Base-by-base conservation (phyloP, 1,140 invertebrate species). In the Scaptomyza pallida region DNA sequence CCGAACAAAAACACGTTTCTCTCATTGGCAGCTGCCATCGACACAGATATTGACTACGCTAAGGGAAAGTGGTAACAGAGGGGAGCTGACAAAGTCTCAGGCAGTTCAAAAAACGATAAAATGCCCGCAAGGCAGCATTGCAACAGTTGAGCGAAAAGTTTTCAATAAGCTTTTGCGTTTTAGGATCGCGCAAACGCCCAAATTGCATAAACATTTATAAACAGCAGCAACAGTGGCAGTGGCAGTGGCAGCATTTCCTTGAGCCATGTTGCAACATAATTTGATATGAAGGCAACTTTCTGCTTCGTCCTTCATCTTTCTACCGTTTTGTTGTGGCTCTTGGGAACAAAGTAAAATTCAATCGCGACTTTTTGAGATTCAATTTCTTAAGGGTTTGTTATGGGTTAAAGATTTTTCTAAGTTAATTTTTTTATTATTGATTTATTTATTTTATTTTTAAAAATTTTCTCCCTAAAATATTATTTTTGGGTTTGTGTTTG, bases 191-290 rank as follows among this genome's bases (percentile, higher is more conserved):
- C 30, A 44, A 75, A 60, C 65, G 72, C 72, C 76, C 59, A 51
- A 85, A 79, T 80, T 83, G 80, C 80, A 83, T 83, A 83, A 85
- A 73, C 76, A 83, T 85, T 79, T 85, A 75, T 62, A 79, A 79
- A 75, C 72, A 26, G 23, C 3, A 26, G 23, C 23, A 79, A 80
- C 26, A 30, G n/a, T n/a, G n/a, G n/a, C n/a, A n/a, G n/a, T n/a
- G n/a, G n/a, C n/a, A n/a, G n/a, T n/a, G n/a, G 26, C 26, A 30
- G 26, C 26, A 69, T 75, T 85, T 76, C 48, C 76, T 61, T 47
- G 77, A 62, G 33, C 12, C 80, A 76, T 79, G 72, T 80, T 85
- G 0, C 30, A 79, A 73, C 80, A 85, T 79, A 79, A 83, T 79
- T 79, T 75, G 51, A 65, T 79, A 62, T 79, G 75, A 65, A 72